These are phyloP conservation scores for Aleadryas rufinucha DNA, from an alignment of 2,113 vertebrate genomes.

Conservation along the genomic window DNA sequence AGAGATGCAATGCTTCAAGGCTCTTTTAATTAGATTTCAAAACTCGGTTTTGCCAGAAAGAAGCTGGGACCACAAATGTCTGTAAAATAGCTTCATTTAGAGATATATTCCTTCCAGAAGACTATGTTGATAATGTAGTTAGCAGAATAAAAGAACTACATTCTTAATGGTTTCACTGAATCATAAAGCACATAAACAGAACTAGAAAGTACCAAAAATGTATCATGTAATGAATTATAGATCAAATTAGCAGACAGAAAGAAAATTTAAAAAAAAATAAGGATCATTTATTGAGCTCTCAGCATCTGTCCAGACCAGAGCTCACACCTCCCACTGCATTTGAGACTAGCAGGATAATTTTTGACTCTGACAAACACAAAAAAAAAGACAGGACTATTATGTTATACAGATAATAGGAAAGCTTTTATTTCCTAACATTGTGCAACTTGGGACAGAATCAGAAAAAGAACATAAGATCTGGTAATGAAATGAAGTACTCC, in stretches of 20 bases:
- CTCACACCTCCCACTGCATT: background rate
- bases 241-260: background rate
- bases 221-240: background rate
- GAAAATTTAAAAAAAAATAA: too few relatives aligned
- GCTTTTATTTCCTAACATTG: background rate
- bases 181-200: background rate
- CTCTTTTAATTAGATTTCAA: background rate
- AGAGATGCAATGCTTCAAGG: background rate
- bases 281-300: background rate
- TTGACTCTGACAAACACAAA: background rate
- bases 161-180: background rate
- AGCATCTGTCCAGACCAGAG: background rate
- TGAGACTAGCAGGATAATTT: background rate
- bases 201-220: background rate
- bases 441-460: background rate
- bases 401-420: background rate
- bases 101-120: background rate
- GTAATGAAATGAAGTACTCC: background rate
- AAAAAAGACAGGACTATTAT: background rate
- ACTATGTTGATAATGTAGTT: background rate
- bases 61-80: background rate
- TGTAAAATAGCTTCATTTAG: background rate
- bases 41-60: background rate
- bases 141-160: background rate
- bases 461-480: background rate